Evolutionary conservation across 1,140 invertebrate genomes (phyloP), one percentile per base, ranked within the genome.

Genomic region (Triops longicaudatus): DNA sequence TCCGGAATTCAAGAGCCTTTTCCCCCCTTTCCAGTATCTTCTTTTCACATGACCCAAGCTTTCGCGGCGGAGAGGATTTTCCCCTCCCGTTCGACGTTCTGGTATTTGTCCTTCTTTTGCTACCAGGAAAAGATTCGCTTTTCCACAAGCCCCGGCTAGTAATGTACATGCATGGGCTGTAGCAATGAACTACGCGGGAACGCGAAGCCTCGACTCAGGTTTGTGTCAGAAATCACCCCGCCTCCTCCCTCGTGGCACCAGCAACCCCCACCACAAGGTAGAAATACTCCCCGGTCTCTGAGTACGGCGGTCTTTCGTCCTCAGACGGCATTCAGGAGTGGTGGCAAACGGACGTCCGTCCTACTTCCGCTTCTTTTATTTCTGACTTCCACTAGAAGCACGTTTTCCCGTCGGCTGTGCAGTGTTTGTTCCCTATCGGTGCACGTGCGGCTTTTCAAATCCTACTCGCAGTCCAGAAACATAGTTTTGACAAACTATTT

Each of bases 181-280:
- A 63, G 50, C 50, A 63, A 63, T 63, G 50, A 63, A 63, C 10
- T 22, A 22, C 50, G 50, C 17, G 17, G 50, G 50, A 63, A 63
- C 50, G 1, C 2, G 50, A 14, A 63, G 50, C 17, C 50, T 63
- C 50, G 12, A 22, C 44, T 63, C 50, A 17, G 14, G 50, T 17
- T n/a, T 63, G 50, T 63, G 50, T 63, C 50, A 63, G 50, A 63
- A 63, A 63, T 63, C 50, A 22, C 50, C 50, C 50, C 50, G 50
- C 50, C 50, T 14, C 31, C 31, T 7, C 31, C 7, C 14, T 63
- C 17, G 17, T 5, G 50, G 50, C 50, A 17, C 43, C 17, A 63
- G 5, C 22, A 5, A 6, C 14, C 14, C 17, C 50, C 22, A 17
- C 50, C 50, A 17, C 50, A 63, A 63, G 50, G 50, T 63, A 63